Evolutionary conservation across 2,888 invertebrate species (phyloP), one percentile per base, ranked within the genome.

Genomic region (Protonemura montana): DNA sequence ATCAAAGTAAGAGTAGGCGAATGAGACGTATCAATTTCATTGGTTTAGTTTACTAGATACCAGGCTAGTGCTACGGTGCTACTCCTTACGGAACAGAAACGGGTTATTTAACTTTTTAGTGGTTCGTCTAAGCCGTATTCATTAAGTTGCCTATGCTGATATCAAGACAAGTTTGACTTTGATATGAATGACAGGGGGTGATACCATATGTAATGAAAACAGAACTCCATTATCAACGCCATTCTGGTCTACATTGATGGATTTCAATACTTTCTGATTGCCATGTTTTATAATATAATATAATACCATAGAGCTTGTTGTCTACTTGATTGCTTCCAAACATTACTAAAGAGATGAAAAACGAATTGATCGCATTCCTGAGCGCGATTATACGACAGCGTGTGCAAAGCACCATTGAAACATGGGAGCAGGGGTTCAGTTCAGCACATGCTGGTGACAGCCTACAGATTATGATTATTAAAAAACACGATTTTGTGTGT

Each of bases 41-140:
- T 21, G 59, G 59, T 10, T 10, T 21, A 1, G 13, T 59, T 59
- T 21, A 21, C 13, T 2, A 2, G 59, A 59, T 26, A 78, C 28
- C 78, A 16, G 10, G 26, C 78, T 78, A n/a, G 5, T 25, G n/a
- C n/a, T n/a, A n/a, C n/a, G n/a, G n/a, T n/a, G n/a, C n/a, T n/a
- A 21, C 77, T 13, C 7, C 26, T 3, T 5, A 78, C 28, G 26
- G 27, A 2, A 5, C 28, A 5, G 25, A 78, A 78, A 78, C 78
- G 78, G n/a, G 78, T 78, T 78, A 78, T 78, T 78, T 78, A 13
- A 78, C 27, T 78, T 78, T 78, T 78, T 28, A 78, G 78, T 78
- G 78, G 26, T 26, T 26, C 7, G 28, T 27, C 28, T 25, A 78
- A 78, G 78, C 6, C 78, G 27, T 78, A n/a, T n/a, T n/a, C n/a